These are phyloP conservation scores for Pelochelys cantorii DNA, from an alignment of 2,797 vertebrate species.

Conservation along the genomic window DNA sequence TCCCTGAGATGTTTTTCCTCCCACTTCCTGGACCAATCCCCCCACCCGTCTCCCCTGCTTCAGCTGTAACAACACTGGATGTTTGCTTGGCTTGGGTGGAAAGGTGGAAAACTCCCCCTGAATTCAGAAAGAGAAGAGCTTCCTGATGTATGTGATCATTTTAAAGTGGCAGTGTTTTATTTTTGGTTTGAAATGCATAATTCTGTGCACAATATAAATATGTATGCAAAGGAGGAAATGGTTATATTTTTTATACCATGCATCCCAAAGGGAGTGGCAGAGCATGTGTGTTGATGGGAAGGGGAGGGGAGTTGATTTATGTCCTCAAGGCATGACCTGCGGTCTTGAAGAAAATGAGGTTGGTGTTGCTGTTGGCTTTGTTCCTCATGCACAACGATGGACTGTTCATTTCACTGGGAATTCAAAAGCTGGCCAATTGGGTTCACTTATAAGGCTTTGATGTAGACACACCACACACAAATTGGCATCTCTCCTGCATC, in stretches of 20 bases:
- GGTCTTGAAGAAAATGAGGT: constrained; percentile 63
- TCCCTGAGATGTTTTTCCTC: constrained; percentile 30
- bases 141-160: constrained; percentile 68
- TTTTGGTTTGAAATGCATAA: constrained; percentile 77
- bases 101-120: constrained; percentile 67
- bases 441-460: constrained; percentile 43
- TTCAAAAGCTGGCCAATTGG: constrained; percentile 26
- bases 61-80: constrained; percentile 69
- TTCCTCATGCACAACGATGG: constrained; percentile 46
- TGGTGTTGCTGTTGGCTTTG: constrained; percentile 65
- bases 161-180: constrained; percentile 70
- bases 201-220: constrained; percentile 74
- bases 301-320: constrained; percentile 65
- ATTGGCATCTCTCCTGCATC: not conserved
- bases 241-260: constrained; percentile 63
- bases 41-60: not conserved
- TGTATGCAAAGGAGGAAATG: constrained; percentile 65
- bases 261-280: constrained; percentile 61
- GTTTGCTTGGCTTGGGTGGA: constrained; percentile 72
- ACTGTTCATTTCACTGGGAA: constrained; percentile 43
- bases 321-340: constrained; percentile 68
- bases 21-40: constrained; percentile 18
- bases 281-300: constrained; percentile 53
- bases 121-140: constrained; percentile 65
- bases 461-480: not conserved